A percentile compares a stretch with the other conserved stretches of the same genome.
Conservation (phyloP, 2,113 vertebrate genomes). For the Leucopsar rothschildi region DNA sequence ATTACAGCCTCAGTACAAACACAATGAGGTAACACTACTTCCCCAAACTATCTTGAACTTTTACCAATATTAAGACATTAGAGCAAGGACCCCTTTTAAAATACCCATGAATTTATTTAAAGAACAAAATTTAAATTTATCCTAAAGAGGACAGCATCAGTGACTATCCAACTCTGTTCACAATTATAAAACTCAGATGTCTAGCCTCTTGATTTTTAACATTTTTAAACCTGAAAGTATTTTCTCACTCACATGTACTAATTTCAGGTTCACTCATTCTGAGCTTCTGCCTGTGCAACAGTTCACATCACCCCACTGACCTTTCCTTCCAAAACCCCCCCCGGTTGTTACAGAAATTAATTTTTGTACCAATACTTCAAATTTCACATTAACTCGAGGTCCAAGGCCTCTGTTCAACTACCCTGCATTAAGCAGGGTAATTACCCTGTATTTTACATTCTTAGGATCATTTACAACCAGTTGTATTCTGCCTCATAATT, state of each 20-base stretch:
- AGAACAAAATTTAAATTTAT: neutral
- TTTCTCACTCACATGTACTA: neutral
- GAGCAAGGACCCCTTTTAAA: neutral
- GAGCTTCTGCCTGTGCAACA: neutral
- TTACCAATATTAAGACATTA: neutral
- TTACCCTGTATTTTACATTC: neutral
- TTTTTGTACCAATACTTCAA: neutral
- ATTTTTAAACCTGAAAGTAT: neutral
- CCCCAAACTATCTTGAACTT: neutral
- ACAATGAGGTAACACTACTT: neutral
- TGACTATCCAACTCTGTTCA: neutral
- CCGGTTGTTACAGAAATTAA: accelerated
- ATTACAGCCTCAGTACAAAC: neutral
- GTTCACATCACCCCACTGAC: neutral
- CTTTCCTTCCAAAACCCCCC: neutral
- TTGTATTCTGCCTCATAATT: neutral
- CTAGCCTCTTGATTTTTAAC: neutral
- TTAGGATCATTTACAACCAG: neutral
- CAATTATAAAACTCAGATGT: neutral
- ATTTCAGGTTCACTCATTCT: neutral
- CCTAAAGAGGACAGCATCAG: neutral
- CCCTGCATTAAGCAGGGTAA: neutral
- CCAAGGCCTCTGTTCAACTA: neutral
- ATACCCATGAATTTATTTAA: neutral
- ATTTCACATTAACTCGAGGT: neutral